A percentile compares a stretch with the other conserved stretches of the same genome.
phyloP scores from a whole-genome alignment of 2,888 invertebrate genomes.

The Monoplex corrugatus region DNA sequence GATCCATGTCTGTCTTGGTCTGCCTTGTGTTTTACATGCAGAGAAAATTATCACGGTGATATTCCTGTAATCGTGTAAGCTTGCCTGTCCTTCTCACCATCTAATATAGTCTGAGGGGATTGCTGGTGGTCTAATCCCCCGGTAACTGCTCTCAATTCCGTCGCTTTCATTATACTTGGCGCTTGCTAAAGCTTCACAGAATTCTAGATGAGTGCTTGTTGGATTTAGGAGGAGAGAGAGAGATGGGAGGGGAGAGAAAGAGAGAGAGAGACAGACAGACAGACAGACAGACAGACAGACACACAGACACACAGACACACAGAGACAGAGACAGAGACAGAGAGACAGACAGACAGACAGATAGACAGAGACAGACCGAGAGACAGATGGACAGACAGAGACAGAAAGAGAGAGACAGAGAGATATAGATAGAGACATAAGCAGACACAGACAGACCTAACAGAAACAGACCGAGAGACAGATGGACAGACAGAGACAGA shows the following conservation, averaged over 20 bases:
- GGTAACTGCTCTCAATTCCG: no score
- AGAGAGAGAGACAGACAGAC: neutral
- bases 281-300: neutral
- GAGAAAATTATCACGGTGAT: no score
- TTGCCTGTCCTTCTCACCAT: no score
- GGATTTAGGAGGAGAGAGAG: neutral
- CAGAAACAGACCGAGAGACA: neutral
- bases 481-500: neutral
- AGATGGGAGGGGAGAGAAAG: no score
- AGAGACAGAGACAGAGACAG: neutral
- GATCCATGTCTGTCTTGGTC: no score
- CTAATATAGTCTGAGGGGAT: no score
- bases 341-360: neutral
- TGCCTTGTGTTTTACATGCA: no score
- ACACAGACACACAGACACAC: neutral
- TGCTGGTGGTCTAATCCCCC: no score
- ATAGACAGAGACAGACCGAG: neutral
- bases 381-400: neutral
- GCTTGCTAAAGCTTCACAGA: no score
- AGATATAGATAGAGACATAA: neutral
- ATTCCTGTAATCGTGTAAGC: no score
- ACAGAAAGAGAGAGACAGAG: neutral
- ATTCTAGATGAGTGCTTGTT: neutral
- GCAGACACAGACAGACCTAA: neutral
- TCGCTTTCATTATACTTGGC: no score